Percentiles rank a stretch among this genome's conserved stretches.
Conservation (phyloP, 2,797 vertebrate species). For the Amazona finschi region DNA sequence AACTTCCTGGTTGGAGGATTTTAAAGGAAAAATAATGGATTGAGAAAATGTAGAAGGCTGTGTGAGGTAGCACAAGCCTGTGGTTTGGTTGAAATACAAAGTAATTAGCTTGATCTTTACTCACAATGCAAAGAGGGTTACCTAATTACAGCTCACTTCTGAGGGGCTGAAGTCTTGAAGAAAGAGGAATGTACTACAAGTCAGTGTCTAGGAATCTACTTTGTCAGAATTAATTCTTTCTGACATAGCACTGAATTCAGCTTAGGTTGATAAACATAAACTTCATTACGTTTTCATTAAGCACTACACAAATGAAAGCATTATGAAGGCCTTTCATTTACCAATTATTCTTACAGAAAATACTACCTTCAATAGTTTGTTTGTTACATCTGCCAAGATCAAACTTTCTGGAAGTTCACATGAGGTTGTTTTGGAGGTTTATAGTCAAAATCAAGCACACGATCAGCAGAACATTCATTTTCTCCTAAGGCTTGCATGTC, state of each 20-base stretch:
- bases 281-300: background rate
- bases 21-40: background rate
- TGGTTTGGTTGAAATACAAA: background rate
- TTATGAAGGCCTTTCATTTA: background rate
- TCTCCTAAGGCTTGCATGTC: background rate
- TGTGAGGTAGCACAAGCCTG: background rate
- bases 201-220: background rate
- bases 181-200: background rate
- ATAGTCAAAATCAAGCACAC: background rate
- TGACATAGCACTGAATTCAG: background rate
- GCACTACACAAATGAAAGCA: background rate
- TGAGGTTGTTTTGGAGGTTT: background rate
- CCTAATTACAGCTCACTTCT: background rate
- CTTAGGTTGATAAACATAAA: background rate
- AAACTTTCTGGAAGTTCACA: no score
- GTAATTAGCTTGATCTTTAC: background rate
- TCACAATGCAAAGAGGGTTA: background rate
- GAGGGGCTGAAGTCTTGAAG: background rate
- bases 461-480: background rate
- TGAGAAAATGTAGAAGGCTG: rapidly evolving
- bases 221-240: background rate
- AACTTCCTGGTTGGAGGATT: background rate
- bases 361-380: background rate
- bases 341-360: background rate
- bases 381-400: background rate